These are phyloP conservation scores for Dinomys branickii DNA, from an alignment of 2,113 vertebrate species.

Conservation along the genomic window DNA sequence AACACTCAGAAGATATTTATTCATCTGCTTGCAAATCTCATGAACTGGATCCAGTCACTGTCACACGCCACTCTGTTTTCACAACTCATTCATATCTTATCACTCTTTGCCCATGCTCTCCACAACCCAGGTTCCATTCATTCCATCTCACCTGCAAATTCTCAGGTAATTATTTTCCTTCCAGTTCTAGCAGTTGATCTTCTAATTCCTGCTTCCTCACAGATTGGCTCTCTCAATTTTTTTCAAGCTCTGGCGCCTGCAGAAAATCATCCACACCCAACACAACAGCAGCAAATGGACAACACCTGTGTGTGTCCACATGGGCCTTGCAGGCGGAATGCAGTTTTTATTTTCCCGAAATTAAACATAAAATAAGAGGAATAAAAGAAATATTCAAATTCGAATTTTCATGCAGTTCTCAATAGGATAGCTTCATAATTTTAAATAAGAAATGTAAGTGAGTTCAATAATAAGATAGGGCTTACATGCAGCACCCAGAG, in stretches of 20 bases:
- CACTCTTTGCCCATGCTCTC: background rate
- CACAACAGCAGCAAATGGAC: background rate
- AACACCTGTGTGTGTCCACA: rapidly evolving
- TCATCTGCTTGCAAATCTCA: background rate
- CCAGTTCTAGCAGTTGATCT: background rate
- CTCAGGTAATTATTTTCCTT: background rate
- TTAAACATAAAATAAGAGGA: background rate
- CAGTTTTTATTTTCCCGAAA: background rate
- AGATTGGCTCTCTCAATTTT: background rate
- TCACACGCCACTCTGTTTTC: background rate
- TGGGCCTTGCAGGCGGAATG: background rate
- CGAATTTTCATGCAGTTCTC: background rate
- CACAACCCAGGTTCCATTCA: background rate
- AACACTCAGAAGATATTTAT: background rate
- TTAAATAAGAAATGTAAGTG: background rate
- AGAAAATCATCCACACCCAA: background rate
- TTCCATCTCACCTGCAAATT: background rate
- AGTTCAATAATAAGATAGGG: too few species aligned
- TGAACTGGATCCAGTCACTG: too few species aligned
- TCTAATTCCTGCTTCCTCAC: background rate
- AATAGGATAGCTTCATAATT: background rate
- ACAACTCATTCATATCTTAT: background rate
- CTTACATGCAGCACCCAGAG: background rate
- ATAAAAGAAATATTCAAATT: background rate
- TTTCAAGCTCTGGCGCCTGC: background rate